A percentile compares a stretch with the other conserved stretches of the same genome.
Evolutionary conservation across 2,888 invertebrate species (phyloP).

Genomic region (Rhyacophila evoluta): DNA sequence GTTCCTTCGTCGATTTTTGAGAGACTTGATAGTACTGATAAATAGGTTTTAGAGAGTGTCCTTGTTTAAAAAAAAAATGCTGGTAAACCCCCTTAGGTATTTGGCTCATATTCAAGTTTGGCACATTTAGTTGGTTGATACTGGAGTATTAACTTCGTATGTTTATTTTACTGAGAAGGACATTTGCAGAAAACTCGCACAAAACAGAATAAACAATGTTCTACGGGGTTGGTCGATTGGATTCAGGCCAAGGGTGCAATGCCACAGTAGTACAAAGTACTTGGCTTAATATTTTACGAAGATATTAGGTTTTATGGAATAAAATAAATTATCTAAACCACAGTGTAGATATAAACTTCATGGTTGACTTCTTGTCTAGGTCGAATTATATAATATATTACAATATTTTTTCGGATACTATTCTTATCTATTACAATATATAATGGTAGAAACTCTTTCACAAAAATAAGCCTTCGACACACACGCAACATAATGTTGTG

Average conservation of each 20-base stretch:
- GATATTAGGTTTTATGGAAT: neutral
- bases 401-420: no score
- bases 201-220: neutral
- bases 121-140: neutral
- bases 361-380: no score
- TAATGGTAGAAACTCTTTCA: no score
- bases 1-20: neutral
- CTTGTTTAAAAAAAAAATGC: neutral
- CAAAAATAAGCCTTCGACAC: no score
- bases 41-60: neutral
- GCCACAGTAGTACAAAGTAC: neutral
- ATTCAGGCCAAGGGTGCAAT: slow-evolving; percentile 10
- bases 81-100: neutral
- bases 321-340: neutral
- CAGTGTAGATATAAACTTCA: no score
- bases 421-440: no score
- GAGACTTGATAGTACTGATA: no score
- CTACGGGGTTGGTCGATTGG: neutral
- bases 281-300: neutral
- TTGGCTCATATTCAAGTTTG: slow-evolving; percentile 1
- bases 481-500: no score
- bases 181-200: neutral
- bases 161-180: slow-evolving; percentile 9
- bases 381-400: no score
- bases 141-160: neutral